A percentile compares a stretch with the other conserved stretches of the same genome.
phyloP scores from a whole-genome alignment of 1,140 invertebrate genomes.

The Aphelenchoides fujianensis region DNA sequence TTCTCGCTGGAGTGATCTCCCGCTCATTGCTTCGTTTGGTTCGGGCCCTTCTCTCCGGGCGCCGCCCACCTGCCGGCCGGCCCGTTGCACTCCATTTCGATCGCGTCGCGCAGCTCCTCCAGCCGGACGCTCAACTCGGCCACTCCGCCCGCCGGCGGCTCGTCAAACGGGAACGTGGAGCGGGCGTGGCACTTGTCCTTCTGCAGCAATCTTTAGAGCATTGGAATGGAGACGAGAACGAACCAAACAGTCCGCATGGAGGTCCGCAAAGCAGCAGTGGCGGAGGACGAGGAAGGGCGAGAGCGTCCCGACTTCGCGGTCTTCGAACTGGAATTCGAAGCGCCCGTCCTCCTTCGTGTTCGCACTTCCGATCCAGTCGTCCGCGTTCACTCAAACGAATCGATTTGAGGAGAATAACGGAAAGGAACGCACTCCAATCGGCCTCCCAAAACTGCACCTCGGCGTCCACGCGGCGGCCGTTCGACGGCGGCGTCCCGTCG shows the following conservation, averaged over 20 bases:
- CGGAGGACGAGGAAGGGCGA: neutral
- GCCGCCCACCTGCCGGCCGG: no score
- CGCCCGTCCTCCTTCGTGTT: neutral
- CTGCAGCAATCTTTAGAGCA: neutral
- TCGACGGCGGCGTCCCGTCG: no score
- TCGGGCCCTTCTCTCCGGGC: no score
- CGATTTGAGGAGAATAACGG: neutral
- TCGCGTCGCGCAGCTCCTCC: neutral
- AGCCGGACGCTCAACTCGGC: neutral
- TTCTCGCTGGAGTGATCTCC: no score
- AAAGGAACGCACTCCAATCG: neutral
- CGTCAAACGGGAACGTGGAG: neutral
- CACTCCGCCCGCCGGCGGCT: neutral
- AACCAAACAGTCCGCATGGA: no score
- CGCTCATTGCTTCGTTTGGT: no score
- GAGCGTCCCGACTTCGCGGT: neutral
- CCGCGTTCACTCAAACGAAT: neutral
- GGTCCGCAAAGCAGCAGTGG: neutral
- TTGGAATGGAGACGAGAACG: no score
- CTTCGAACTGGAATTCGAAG: neutral
- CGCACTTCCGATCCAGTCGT: neutral
- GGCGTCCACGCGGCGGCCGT: no score
- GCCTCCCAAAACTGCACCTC: neutral
- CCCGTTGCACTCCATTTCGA: no score
- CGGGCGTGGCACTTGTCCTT: neutral